phyloP scores from a whole-genome alignment of 2,797 vertebrate species.

The Periophthalmus magnuspinnatus region DNA sequence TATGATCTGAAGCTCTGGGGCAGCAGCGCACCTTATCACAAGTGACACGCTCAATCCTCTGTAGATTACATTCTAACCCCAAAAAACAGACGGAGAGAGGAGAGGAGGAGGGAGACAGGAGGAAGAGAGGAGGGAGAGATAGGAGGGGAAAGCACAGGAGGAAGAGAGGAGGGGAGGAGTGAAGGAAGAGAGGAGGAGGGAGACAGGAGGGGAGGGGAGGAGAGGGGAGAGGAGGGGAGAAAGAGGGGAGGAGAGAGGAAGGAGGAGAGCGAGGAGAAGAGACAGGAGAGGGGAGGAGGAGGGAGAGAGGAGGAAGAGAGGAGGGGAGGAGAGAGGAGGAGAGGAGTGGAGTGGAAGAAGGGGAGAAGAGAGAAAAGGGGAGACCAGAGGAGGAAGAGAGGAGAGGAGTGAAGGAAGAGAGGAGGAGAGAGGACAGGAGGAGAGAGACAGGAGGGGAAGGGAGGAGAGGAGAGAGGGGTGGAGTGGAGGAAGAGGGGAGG shows the following conservation, averaged over 20 bases:
- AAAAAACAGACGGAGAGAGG: not conserved
- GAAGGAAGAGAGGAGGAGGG: not conserved
- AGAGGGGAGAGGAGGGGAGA: not conserved
- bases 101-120: slow-evolving; percentile 57
- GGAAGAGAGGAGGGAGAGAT: not conserved
- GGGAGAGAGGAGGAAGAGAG: not conserved
- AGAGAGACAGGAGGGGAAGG: not conserved
- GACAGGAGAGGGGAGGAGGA: not conserved
- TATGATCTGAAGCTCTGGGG: slow-evolving; percentile 69
- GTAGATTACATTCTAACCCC: slow-evolving; percentile 69
- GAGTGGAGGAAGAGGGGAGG: slow-evolving; percentile 28
- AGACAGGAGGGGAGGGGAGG: too few relatives aligned
- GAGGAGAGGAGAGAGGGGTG: not conserved
- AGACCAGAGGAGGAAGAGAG: not conserved
- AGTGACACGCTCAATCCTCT: slow-evolving; percentile 71
- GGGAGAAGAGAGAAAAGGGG: not conserved
- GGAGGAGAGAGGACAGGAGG: not conserved
- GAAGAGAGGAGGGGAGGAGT: not conserved
- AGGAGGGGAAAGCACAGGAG: not conserved
- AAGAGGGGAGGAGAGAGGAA: not conserved
- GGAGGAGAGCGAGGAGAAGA: not conserved
- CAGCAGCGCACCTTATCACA: slow-evolving; percentile 70
- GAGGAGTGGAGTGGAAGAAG: not conserved
- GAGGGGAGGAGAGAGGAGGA: not conserved
- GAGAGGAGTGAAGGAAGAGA: not conserved